These are phyloP conservation scores for Eptatretus atami DNA, from an alignment of 2,797 vertebrate species.

Conservation along the genomic window DNA sequence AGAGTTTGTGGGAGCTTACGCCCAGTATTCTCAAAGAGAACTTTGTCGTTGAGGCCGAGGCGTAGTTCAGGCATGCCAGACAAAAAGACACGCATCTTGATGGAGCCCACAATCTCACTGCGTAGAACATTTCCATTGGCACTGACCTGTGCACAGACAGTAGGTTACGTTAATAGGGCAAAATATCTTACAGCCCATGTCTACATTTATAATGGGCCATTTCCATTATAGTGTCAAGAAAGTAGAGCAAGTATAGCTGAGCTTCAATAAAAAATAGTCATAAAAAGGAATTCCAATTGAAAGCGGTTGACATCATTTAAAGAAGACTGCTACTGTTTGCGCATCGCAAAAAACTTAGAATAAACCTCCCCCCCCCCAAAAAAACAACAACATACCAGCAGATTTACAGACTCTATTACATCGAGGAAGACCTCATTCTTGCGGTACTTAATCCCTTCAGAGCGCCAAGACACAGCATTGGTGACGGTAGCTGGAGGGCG, in stretches of 20 bases:
- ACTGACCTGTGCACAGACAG: conserved; percentile 25
- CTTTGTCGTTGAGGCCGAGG: conserved; percentile 52
- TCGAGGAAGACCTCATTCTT: conserved; percentile 45
- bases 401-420: conserved; percentile 34
- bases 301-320: too few relatives aligned
- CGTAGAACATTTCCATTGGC: conserved; percentile 51
- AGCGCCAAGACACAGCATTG: conserved; percentile 35
- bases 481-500: conserved; percentile 34
- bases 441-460: conserved; percentile 36
- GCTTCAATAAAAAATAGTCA: too few relatives aligned
- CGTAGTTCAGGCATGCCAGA: conserved; percentile 73
- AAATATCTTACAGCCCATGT: too few relatives aligned
- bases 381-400: conserved; percentile 16
- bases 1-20: conserved; percentile 18
- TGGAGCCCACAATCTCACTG: conserved; percentile 60
- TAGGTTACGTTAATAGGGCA: too few relatives aligned
- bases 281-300: too few relatives aligned
- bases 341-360: too few relatives aligned
- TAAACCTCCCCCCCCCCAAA: too few relatives aligned
- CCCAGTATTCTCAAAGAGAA: conserved; percentile 56
- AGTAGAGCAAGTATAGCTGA: too few relatives aligned
- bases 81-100: conserved; percentile 63
- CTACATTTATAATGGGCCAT: too few relatives aligned
- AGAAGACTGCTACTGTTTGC: too few relatives aligned
- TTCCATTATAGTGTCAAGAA: too few relatives aligned